phyloP scores from a whole-genome alignment of 2,888 invertebrate genomes.

The Molanna angustata region DNA sequence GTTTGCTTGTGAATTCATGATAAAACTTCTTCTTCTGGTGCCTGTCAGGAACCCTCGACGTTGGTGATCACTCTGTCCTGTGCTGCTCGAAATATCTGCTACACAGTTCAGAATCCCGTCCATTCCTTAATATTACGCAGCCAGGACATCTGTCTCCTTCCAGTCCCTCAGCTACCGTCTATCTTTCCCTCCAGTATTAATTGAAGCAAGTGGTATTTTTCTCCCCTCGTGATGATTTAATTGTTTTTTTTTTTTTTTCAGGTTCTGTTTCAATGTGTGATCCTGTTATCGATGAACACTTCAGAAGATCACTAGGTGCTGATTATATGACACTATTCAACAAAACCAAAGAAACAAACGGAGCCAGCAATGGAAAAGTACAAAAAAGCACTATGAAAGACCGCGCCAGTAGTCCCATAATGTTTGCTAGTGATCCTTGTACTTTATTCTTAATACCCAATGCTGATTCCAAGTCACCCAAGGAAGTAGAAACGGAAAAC shows the following conservation, averaged over 20 bases:
- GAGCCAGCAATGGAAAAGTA: constrained; percentile 29
- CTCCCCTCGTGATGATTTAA: too few species aligned
- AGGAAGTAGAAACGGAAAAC: constrained; percentile 13
- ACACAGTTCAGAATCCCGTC: too few species aligned
- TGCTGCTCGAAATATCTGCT: too few species aligned
- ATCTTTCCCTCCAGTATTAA: too few species aligned
- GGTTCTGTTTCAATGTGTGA: constrained; percentile 78
- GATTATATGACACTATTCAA: constrained; percentile 71
- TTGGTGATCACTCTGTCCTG: too few species aligned
- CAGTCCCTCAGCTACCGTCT: too few species aligned
- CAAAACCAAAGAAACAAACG: constrained; percentile 41
- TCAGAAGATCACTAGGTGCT: constrained; percentile 85
- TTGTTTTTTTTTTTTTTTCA: constrained; percentile 40
- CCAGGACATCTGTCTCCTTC: too few species aligned
- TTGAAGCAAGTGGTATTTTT: too few species aligned
- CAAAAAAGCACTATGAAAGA: constrained; percentile 51
- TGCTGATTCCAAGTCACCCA: constrained; percentile 18
- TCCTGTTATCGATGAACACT: constrained; percentile 93
- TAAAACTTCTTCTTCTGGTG: too few species aligned
- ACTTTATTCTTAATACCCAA: constrained; percentile 27
- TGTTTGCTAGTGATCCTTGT: constrained; percentile 38
- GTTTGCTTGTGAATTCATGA: too few species aligned
- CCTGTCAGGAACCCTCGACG: too few species aligned
- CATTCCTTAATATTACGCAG: too few species aligned
- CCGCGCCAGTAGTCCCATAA: constrained; percentile 52